Base-by-base conservation (phyloP, 2,888 invertebrate species). In the Therioaphis trifolii region DNA sequence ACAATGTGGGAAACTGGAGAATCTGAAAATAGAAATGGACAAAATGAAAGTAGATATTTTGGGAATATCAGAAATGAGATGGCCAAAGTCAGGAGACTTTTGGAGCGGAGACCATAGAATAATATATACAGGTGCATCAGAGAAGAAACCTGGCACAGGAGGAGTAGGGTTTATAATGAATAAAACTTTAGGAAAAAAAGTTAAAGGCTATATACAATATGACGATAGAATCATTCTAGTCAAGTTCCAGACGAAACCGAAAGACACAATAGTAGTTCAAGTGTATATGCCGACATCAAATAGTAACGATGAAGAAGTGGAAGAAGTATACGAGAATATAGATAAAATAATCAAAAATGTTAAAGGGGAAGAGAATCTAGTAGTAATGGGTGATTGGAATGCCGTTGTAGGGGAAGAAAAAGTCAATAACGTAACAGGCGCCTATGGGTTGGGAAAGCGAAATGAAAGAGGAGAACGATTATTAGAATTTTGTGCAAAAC, bases 321-420 rank as follows among this genome's bases (percentile, higher is more conserved):
- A 35, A 35, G 35, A 35, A 35, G 35, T 35, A 35, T 35, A 7
- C 7, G 3, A 35, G 4, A 5, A 5, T 7, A 5, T 35, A 35
- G 35, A 35, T 7, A 35, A 35, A 35, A 5, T 35, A 35, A 35
- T 35, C 3, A 12, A 14, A 46, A 46, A 46, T 46, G 46, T 46
- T 12, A 46, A 46, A 46, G 46, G 46, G 46, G 15, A 46, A 12
- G 46, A 46, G 11, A 46, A 46, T 46, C 46, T 46, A 9, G 1
- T 35, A 63, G 21, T 63, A 63, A 63, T 35, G 14, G 77, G 77
- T 43, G 77, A 77, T 15, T 43, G n/a, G 77, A 77, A 77, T 77
- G 66, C 77, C 46, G 7, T 61, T 24, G 63, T 77, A 0, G 66
- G 77, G 18, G 77, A 77, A 77, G 77, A 24, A 77, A 77, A 43